A percentile compares a stretch with the other conserved stretches of the same genome.
phyloP scores from a whole-genome alignment of 1,140 invertebrate genomes.

The Coelopa frigida region DNA sequence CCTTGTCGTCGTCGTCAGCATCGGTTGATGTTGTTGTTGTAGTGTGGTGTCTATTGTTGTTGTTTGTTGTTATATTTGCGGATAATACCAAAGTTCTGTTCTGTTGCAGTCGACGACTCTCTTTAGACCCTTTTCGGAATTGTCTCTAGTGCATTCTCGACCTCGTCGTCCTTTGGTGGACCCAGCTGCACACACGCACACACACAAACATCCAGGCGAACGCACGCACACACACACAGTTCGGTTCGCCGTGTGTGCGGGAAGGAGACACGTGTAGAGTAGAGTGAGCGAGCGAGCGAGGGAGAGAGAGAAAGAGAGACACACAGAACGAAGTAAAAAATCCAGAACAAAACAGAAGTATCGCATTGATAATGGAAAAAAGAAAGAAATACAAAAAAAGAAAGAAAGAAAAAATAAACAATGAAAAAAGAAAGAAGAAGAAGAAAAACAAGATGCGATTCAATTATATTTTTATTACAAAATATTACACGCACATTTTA shows the following conservation, averaged over 20 bases:
- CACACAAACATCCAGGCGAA: no score
- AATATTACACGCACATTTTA: no score
- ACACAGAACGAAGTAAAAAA: slow-evolving; percentile 4
- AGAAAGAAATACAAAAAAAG: slow-evolving; percentile 19
- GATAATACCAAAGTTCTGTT: background rate
- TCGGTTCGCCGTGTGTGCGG: no score
- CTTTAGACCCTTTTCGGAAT: slow-evolving; percentile 40
- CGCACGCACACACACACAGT: no score
- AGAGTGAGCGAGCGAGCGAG: no score
- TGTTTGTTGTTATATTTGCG: background rate
- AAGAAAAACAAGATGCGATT: slow-evolving; percentile 1
- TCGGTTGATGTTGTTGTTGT: no score
- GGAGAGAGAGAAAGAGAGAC: no score
- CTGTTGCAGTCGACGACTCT: background rate
- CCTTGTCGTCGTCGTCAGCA: no score
- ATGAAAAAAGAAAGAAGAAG: slow-evolving; percentile 24
- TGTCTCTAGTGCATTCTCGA: slow-evolving; percentile 38
- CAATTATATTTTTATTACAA: no score
- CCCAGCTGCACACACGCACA: no score
- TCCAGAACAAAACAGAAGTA: slow-evolving; percentile 2
- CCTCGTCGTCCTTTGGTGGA: slow-evolving; percentile 40
- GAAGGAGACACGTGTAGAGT: no score
- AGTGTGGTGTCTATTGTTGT: no score
- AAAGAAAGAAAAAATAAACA: slow-evolving; percentile 22
- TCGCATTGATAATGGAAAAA: slow-evolving; percentile 1